These are phyloP conservation scores for Zhuqinia jingwanae DNA, from an alignment of 2,888 invertebrate species.

Conservation along the genomic window DNA sequence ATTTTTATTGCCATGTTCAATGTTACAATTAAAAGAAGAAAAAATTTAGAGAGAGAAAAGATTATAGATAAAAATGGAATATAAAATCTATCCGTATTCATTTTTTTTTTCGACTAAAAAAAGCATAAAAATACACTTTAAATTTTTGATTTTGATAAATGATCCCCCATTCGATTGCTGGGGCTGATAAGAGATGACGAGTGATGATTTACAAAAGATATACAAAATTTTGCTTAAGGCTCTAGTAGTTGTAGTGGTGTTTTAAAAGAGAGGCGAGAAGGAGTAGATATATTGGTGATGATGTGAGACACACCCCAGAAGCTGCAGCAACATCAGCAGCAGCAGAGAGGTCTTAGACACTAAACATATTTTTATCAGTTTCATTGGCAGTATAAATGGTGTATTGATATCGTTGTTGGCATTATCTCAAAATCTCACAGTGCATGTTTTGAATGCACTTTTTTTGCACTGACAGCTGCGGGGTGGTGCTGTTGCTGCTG, in stretches of 20 bases:
- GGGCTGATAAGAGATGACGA: not conserved
- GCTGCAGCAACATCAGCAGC: not conserved
- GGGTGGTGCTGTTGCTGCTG: not conserved
- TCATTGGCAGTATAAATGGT: not conserved
- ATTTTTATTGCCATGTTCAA: conserved; percentile 34
- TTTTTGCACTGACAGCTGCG: too few relatives aligned
- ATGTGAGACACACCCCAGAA: conserved; percentile 48
- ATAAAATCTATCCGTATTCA: too few relatives aligned
- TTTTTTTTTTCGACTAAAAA: too few relatives aligned
- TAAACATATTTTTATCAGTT: too few relatives aligned
- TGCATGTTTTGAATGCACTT: conserved; percentile 11
- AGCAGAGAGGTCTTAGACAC: not conserved
- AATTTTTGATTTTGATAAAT: conserved; percentile 32
- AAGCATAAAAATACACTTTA: conserved; percentile 50
- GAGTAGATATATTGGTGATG: conserved; percentile 7
- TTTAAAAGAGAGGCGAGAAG: too few relatives aligned
- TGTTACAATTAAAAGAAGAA: not conserved
- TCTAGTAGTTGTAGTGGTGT: too few relatives aligned
- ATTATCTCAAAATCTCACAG: not conserved
- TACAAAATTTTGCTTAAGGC: not conserved
- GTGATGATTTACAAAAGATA: conserved; percentile 33
- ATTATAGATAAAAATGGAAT: too few relatives aligned
- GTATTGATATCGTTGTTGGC: not conserved
- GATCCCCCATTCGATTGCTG: conserved; percentile 5
- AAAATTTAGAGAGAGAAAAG: not conserved